Base-by-base conservation (phyloP, 23 tunicate genomes). In the Ascidia mentula region DNA sequence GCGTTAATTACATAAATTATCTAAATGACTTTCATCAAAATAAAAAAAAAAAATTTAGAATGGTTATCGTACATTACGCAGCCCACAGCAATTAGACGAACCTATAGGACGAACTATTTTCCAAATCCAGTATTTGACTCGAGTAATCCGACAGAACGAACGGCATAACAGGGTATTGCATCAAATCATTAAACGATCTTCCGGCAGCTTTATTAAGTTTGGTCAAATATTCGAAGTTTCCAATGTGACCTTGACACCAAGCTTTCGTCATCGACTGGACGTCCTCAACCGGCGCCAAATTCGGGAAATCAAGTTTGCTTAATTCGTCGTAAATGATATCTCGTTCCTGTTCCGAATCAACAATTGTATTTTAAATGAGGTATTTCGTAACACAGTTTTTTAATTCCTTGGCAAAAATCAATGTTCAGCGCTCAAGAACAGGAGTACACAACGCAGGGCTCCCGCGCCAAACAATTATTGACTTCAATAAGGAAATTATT, bases 101-200 rank as follows among this genome's bases (percentile, higher is more conserved):
- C 97, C 97, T 91, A 79, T 73, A 95, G 18, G 84, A 65, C 15
- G 74, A 45, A 30, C 72, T 18, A 15, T 76, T 40, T 6, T 87
- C 86, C 39, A 96, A 38, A 59, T 96, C 99, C 30, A 96, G 69
- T 24, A 83, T 86, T 34, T 79, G 98, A 36, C 77, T 75, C 37
- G 96, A 82, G 71, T 96, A 96, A 75, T 96, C 96, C 26, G 96
- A 42, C 15, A 96, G 72, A 18, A 96, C 81, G 79, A 90, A 96
- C 31, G 99, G 99, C 80, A 88, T 76, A 72, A 96, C 99, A 0
- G 99, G 99, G 59, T 96, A 96, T 73, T 96, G 99, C 99, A 96
- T 96, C 17, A 96, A 77, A 79, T 96, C 99, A 71, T 96, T 96
- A 81, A 96, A 96, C 18, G 94, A 83, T 12, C 99, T 72, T 28